Percentiles rank a stretch among this genome's conserved stretches.
phyloP scores from a whole-genome alignment of 2,888 invertebrate genomes.

The Zaprionus obscuricornis region DNA sequence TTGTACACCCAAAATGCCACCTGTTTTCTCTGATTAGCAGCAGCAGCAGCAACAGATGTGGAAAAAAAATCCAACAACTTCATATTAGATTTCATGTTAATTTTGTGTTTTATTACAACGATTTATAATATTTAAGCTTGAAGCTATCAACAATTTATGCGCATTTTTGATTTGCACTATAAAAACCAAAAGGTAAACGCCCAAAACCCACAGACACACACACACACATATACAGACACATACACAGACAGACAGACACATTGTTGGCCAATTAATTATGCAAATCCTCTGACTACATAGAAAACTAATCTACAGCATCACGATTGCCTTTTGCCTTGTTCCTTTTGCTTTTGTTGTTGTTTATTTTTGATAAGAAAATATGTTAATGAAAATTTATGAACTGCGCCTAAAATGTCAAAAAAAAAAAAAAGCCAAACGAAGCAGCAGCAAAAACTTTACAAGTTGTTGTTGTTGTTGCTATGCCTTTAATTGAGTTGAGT shows the following conservation, averaged over 20 bases:
- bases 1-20: conserved; percentile 40
- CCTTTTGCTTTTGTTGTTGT: conserved; percentile 21
- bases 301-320: conserved; percentile 60
- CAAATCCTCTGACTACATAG: conserved; percentile 51
- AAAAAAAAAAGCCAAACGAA: no score
- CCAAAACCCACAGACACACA: conserved; percentile 17
- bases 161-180: conserved; percentile 72
- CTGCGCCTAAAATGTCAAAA: conserved; percentile 29
- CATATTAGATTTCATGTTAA: conserved; percentile 45
- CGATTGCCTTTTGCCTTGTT: no score
- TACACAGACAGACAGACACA: conserved; percentile 21
- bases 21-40: conserved; percentile 34
- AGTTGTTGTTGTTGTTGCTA: conserved; percentile 13
- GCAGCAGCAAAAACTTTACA: no score
- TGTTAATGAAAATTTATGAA: conserved; percentile 44
- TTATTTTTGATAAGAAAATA: conserved; percentile 54
- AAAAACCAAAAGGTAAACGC: conserved; percentile 51
- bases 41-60: no score
- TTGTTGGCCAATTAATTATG: conserved; percentile 69
- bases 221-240: conserved; percentile 16
- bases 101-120: conserved; percentile 63
- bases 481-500: conserved; percentile 49
- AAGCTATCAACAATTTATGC: conserved; percentile 53
- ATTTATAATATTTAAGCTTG: conserved; percentile 63
- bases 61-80: conserved; percentile 2